Evolutionary conservation across 2,113 vertebrate genomes (phyloP).

Genomic region (Coreoperca whiteheadi): DNA sequence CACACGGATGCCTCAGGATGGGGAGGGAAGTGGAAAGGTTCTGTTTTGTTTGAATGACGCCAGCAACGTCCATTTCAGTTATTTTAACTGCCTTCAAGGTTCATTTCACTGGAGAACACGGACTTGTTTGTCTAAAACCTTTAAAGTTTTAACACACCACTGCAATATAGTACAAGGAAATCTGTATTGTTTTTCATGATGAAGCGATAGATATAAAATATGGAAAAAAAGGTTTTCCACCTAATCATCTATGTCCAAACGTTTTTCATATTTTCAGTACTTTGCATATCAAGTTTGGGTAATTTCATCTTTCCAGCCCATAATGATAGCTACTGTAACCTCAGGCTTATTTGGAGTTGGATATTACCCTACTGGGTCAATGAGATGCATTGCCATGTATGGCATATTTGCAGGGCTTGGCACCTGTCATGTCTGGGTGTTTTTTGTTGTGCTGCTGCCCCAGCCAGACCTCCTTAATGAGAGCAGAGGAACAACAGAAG

Average conservation of each 20-base stretch:
- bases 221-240: not conserved
- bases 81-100: conserved; percentile 33
- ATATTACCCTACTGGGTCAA: conserved; percentile 74
- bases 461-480: conserved; percentile 73
- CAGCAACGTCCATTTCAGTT: conserved; percentile 14
- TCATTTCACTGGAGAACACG: conserved; percentile 35
- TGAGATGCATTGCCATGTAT: conserved; percentile 58
- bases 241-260: not conserved
- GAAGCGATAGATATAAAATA: conserved; percentile 2
- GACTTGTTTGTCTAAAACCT: conserved; percentile 45
- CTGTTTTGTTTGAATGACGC: conserved; percentile 64
- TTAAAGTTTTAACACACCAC: conserved; percentile 18
- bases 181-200: not conserved
- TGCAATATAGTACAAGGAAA: not conserved
- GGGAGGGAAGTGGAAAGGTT: conserved; percentile 32
- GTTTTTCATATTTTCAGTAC: conserved; percentile 18
- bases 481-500: conserved; percentile 70
- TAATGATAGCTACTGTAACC: conserved; percentile 37
- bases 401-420: conserved; percentile 60
- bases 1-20: conserved; percentile 37
- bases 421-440: conserved; percentile 72
- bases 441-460: conserved; percentile 44
- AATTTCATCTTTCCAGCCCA: conserved; percentile 15
- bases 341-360: conserved; percentile 60
- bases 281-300: not conserved